These are phyloP conservation scores for Seriola aureovittata DNA, from an alignment of 2,113 vertebrate species.

Conservation along the genomic window DNA sequence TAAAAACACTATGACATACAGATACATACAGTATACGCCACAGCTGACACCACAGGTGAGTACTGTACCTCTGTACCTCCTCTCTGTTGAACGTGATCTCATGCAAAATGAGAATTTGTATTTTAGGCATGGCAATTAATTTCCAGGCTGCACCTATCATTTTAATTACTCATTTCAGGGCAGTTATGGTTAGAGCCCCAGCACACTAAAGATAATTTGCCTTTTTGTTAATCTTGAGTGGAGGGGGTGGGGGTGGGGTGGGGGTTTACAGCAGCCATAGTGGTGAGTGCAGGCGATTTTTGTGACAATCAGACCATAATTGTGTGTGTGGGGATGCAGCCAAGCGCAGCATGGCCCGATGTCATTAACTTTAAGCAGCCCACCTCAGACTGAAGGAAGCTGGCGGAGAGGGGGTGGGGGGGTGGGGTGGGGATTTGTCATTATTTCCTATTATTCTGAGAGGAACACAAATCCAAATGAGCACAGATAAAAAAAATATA, in stretches of 20 bases:
- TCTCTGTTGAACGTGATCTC: constrained; percentile 38
- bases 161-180: constrained; percentile 83
- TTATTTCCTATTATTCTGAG: constrained; percentile 84
- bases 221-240: constrained; percentile 66
- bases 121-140: constrained; percentile 70
- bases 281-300: constrained; percentile 63
- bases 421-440: constrained; percentile 53
- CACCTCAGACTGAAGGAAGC: constrained; percentile 74
- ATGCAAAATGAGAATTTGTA: constrained; percentile 53
- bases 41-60: constrained; percentile 2
- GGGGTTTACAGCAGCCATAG: constrained; percentile 49
- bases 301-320: constrained; percentile 84
- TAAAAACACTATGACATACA: constrained; percentile 19
- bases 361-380: constrained; percentile 80
- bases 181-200: constrained; percentile 70
- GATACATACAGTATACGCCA: background rate
- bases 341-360: constrained; percentile 76
- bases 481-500: constrained; percentile 40
- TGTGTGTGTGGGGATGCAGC: constrained; percentile 79
- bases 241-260: background rate
- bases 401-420: background rate
- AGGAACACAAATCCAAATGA: constrained; percentile 76
- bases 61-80: background rate
- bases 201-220: constrained; percentile 77
- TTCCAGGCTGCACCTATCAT: constrained; percentile 78